Percentiles rank a stretch among this genome's conserved stretches.
Evolutionary conservation across 2,113 vertebrate species (phyloP).

Genomic region (Mesitornis unicolor): DNA sequence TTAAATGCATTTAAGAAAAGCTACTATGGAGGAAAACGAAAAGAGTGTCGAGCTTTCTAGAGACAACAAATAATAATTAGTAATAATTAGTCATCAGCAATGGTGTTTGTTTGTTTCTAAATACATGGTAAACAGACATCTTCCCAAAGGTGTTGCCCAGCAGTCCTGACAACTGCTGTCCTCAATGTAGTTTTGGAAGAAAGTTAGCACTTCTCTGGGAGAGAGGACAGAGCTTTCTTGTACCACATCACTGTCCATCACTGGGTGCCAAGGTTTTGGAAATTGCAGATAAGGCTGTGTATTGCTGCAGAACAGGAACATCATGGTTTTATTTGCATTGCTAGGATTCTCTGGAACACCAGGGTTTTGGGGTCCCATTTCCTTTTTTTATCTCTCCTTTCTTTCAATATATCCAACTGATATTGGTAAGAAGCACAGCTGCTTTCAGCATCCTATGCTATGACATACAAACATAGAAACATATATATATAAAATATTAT

Average conservation of each 20-base stretch:
- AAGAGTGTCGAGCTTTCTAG: background rate
- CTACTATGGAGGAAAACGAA: background rate
- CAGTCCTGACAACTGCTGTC: background rate
- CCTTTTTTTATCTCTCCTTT: rapidly evolving
- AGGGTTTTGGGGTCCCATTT: background rate
- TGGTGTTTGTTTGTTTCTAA: background rate
- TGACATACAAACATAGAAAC: too few relatives aligned
- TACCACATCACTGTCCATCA: background rate
- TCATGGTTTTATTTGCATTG: background rate
- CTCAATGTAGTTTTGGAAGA: background rate
- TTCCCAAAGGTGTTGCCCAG: background rate
- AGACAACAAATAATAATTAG: background rate
- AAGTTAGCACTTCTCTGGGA: background rate
- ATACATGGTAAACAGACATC: background rate
- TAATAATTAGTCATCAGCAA: background rate
- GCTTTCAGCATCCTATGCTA: background rate
- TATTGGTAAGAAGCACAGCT: background rate
- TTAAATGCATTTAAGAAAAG: background rate
- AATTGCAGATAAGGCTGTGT: background rate
- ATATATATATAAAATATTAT: background rate
- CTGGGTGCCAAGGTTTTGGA: background rate
- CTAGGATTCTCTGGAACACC: background rate
- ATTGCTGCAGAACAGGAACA: background rate
- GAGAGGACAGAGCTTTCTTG: background rate
- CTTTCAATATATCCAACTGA: background rate